These are phyloP conservation scores for Solenopsis fugax DNA, from an alignment of 1,140 invertebrate species.

Conservation along the genomic window DNA sequence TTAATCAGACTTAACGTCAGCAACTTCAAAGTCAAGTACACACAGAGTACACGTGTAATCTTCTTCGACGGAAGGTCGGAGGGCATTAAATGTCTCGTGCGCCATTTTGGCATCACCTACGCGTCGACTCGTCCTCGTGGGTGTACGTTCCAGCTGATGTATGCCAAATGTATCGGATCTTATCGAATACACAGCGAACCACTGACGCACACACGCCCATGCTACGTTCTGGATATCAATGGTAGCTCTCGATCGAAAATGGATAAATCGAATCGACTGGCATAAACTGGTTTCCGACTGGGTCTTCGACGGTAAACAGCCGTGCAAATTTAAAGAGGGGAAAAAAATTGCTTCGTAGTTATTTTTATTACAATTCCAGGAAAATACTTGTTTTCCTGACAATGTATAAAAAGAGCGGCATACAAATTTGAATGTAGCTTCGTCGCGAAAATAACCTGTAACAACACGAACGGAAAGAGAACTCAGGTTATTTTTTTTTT, in stretches of 20 bases:
- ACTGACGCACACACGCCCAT: conserved; percentile 17
- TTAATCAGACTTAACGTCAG: not conserved
- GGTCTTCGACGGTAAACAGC: not conserved
- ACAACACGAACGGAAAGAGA: not conserved
- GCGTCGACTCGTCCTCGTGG: conserved; percentile 33
- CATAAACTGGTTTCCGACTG: conserved; percentile 23
- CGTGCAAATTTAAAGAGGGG: not conserved
- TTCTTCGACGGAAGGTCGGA: conserved; percentile 29
- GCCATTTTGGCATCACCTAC: conserved; percentile 49
- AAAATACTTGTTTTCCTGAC: not conserved
- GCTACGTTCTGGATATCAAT: conserved; percentile 44
- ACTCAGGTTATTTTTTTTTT: not conserved
- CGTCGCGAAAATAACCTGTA: not conserved
- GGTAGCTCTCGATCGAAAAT: conserved; percentile 46
- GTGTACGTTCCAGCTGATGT: conserved; percentile 54
- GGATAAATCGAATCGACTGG: conserved; percentile 48
- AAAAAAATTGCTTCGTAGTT: not conserved
- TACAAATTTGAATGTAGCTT: not conserved
- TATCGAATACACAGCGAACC: conserved; percentile 23
- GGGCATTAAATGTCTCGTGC: conserved; percentile 41
- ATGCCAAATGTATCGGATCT: conserved; percentile 45
- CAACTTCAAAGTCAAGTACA: conserved; percentile 39
- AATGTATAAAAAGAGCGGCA: not conserved
- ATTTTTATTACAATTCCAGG: conserved; percentile 16
- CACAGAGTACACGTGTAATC: conserved; percentile 40